Conservation (phyloP, 2,113 vertebrate species). For the Rafetus swinhoei region DNA sequence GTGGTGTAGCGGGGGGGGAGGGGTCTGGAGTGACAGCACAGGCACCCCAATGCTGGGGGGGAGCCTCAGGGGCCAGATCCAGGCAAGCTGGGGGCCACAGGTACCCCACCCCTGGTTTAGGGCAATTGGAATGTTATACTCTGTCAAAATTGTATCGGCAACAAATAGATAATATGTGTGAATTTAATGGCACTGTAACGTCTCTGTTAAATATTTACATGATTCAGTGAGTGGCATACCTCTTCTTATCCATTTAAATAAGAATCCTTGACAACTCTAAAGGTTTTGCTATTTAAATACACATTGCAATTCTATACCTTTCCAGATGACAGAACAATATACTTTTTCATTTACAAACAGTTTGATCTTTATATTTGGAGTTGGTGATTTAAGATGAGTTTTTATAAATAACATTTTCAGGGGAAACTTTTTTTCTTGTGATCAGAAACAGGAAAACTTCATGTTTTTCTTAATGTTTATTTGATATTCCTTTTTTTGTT, state of each 20-base stretch:
- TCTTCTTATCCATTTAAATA: background rate
- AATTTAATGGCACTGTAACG: background rate
- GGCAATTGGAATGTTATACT: fast-evolving
- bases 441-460: background rate
- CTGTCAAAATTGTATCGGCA: background rate
- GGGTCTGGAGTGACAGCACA: too few species aligned
- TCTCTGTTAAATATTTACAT: background rate
- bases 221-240: background rate
- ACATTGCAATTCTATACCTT: fast-evolving
- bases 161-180: background rate
- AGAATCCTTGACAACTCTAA: background rate
- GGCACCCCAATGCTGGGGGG: too few species aligned
- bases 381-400: background rate
- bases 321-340: background rate
- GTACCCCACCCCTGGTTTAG: too few species aligned
- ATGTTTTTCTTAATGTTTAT: background rate
- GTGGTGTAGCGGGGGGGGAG: too few species aligned
- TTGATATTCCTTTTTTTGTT: background rate
- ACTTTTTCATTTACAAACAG: background rate
- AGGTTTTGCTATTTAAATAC: background rate
- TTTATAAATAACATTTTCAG: background rate
- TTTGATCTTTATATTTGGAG: background rate
- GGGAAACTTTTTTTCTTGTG: background rate
- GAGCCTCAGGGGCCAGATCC: too few species aligned
- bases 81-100: too few species aligned